Percentiles rank a stretch among this genome's conserved stretches.
Evolutionary conservation across 2,797 vertebrate genomes (phyloP).

Genomic region (Setipinna tenuifilis): DNA sequence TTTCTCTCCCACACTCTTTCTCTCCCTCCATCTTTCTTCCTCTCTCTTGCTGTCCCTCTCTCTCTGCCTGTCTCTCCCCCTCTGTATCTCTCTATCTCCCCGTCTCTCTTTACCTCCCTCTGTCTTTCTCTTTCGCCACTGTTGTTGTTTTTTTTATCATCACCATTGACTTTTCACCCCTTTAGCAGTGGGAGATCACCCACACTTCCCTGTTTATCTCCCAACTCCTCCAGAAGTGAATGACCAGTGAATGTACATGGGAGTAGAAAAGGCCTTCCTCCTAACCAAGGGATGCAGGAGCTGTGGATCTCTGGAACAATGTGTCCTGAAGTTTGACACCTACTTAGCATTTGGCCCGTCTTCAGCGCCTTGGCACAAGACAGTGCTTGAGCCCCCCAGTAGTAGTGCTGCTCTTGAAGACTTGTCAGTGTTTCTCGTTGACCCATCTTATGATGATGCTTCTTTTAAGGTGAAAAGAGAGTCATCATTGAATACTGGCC

Average conservation of each 20-base stretch:
- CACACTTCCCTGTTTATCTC: not conserved
- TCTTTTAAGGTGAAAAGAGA: not conserved
- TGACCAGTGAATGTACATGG: not conserved
- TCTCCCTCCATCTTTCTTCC: too few species aligned
- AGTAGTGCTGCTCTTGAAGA: not conserved
- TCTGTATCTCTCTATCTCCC: too few species aligned
- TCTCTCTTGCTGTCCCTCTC: too few species aligned
- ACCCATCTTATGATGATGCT: not conserved
- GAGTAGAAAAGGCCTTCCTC: not conserved
- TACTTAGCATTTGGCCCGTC: constrained; percentile 61
- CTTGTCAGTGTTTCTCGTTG: not conserved
- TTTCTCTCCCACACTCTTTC: not conserved
- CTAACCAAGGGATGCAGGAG: constrained; percentile 50
- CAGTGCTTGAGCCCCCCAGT: constrained; percentile 28
- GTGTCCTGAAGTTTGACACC: constrained; percentile 55
- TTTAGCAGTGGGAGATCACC: not conserved
- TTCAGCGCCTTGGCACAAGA: constrained; percentile 30
- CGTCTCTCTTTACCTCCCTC: too few species aligned
- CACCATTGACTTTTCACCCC: not conserved
- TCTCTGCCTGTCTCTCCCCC: too few species aligned
- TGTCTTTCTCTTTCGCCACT: not conserved
- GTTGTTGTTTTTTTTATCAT: not conserved
- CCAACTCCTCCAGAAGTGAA: not conserved
- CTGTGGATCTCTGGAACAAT: constrained; percentile 63
- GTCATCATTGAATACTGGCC: too few species aligned